These are phyloP conservation scores for Caenorhabditis elegans DNA, from an alignment of 1,140 invertebrate species.

Conservation along the genomic window WBcel235 BX284603.4:9162501-9163000, in stretches of 20 bases:
- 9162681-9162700: slow-evolving; percentile 14
- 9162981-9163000: not conserved
- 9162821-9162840: not conserved
- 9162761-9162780: not conserved
- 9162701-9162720: not conserved
- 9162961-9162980: not conserved
- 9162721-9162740: not conserved
- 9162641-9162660: too few species aligned
- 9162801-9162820: not conserved
- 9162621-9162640: slow-evolving; percentile 4
- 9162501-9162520: too few species aligned
- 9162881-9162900: slow-evolving; percentile 33
- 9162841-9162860: not conserved
- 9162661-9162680: too few species aligned
- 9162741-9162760: not conserved
- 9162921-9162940: not conserved
- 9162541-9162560: not conserved
- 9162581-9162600: not conserved
- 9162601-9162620: not conserved
- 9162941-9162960: not conserved
- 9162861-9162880: slow-evolving; percentile 33
- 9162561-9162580: too few species aligned
- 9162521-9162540: too few species aligned
- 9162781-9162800: not conserved
- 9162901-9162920: slow-evolving; percentile 30